Base-by-base conservation (phyloP, 1,140 invertebrate species). In the Phymorhynchus buccinoides region DNA sequence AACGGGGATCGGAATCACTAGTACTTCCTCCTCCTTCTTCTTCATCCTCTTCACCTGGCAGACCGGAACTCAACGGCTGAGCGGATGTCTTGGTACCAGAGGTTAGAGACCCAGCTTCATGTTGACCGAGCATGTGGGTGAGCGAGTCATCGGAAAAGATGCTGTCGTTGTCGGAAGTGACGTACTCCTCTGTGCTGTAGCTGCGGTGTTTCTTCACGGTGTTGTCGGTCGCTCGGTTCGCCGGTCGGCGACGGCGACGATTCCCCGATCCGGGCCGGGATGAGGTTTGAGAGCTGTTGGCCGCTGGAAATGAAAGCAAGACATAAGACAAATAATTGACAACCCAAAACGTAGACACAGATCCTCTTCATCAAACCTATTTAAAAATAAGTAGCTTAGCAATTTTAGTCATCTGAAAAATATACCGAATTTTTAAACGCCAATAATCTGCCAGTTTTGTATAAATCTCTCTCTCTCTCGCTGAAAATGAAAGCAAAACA, bases 181-280 rank as follows among this genome's bases (percentile, higher is more conserved):
- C 84, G 86, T 92, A 92, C 77, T 91, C 91, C 83, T 92, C 91
- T 37, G 91, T 91, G 66, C 90, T 90, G 30, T 87, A 85, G 66
- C 85, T 77, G 52, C 88, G 85, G 16, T 80, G 52, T 75, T 86
- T 86, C 78, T 88, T 89, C 32, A 78, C 83, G 37, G 66, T n/a
- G 7, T 56, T 85, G 37, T 91, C 89, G 0, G 56, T 16, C 2
- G 82, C 37, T 80, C 88, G 89, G 32, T 80, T 83, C 14, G 85
- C 39, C 4, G 87, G 88, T 37, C 88, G 68, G 22, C 87, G 86
- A 12, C 90, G 80, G 52, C 89, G 86, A 18, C 90, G 77, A 39
- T 88, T 89, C n/a, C 89, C 90, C 37, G 90, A 91, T 18, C 88
- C 86, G 73, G 91, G 91, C 83, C 91, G 86, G 30, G 89, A 90